Evolutionary conservation across 1,140 invertebrate genomes (phyloP).

Genomic region (Nephotettix cincticeps): DNA sequence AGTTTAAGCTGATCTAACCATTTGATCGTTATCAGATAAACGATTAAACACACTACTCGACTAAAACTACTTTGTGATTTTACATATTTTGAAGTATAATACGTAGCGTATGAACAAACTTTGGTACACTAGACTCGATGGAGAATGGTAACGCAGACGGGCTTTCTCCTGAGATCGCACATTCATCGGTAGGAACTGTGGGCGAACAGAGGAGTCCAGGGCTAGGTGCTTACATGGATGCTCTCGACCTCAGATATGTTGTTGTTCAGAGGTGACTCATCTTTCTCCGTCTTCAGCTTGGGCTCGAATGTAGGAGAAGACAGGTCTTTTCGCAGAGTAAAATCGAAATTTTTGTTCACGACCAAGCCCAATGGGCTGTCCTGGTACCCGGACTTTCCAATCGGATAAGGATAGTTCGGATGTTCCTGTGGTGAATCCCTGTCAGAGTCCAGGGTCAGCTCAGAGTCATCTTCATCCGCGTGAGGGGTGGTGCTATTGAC

Average conservation of each 20-base stretch:
- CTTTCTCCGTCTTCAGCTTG: not conserved
- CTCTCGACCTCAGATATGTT: conserved; percentile 15
- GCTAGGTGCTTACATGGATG: conserved; percentile 20
- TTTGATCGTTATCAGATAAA: too few relatives aligned
- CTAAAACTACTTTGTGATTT: too few relatives aligned
- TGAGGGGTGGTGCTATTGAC: not conserved
- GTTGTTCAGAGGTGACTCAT: conserved; percentile 13
- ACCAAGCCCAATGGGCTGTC: conserved; percentile 7
- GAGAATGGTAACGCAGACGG: conserved; percentile 16
- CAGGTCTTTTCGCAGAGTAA: not conserved
- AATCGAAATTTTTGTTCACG: conserved; percentile 3
- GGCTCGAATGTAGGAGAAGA: not conserved
- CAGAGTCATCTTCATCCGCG: conserved; percentile 28
- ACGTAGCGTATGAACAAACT: not conserved
- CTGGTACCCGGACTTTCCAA: not conserved
- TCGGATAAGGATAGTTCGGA: not conserved
- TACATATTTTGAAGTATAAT: too few relatives aligned
- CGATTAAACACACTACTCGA: too few relatives aligned
- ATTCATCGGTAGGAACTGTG: conserved; percentile 20
- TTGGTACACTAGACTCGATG: conserved; percentile 17
- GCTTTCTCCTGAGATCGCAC: not conserved
- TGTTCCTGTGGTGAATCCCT: not conserved
- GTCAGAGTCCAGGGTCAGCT: not conserved
- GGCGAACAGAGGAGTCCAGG: not conserved
- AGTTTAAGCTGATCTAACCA: too few relatives aligned